Base-by-base conservation (phyloP, 2,888 invertebrate species). In the Pterostichus niger region DNA sequence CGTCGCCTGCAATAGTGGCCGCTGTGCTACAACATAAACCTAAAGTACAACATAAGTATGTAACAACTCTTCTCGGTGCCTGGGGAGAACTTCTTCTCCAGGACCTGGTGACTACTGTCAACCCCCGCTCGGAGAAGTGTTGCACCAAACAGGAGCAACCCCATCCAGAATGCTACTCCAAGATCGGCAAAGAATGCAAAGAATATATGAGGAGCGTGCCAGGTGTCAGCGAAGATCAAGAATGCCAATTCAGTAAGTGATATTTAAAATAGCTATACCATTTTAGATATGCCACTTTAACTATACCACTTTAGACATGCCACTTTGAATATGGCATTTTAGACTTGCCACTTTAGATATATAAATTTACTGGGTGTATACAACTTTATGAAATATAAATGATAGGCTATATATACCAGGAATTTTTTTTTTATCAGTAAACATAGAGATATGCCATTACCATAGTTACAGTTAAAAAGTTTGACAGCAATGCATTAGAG, bases 1-100 rank as follows among this genome's bases (percentile, higher is more conserved):
- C 95, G 6, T 92, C 92, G 77, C 91, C 95, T 0, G 88, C 92
- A 59, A 90, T 92, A 68, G 92, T 94, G 1, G 91, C 94, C 2
- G 91, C 93, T 1, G 91, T 92, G 0, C 89, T 93, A 31, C 93
- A 93, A 85, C 91, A 91, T 84, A 91, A 93, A 15, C 91, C 92
- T 35, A 90, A 92, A 13, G 89, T 90, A 0, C 91, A 93, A 68
- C 96, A 96, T 88, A 94, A 94, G 85, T 95, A 94, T 85, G 93
- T 96, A 44, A 96, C 95, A 35, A 95, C 95, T 86, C 91, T 96
- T 87, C 89, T 96, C 68, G 95, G 96, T 0, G 94, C 96, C 0
- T 96, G 96, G 96, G 94, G 96, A 59, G 95, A 96, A 87, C 89
- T 96, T 33, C 88, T 96, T 31, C 91, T 95, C 86, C 93, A 94